phyloP scores from a whole-genome alignment of 2,113 vertebrate species.

The Gracilinanus agilis region DNA sequence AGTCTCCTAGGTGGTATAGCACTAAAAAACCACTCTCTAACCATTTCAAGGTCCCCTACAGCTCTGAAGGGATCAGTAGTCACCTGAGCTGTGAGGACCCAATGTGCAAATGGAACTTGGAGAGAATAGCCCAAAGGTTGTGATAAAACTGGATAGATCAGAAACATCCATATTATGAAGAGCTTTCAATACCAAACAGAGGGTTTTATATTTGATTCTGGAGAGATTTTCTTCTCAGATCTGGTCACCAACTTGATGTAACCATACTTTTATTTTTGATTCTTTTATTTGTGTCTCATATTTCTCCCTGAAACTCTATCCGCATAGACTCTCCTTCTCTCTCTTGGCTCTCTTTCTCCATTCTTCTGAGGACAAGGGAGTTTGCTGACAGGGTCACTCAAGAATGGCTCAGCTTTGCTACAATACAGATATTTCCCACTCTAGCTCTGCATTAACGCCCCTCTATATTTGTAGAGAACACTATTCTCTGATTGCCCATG shows the following conservation, averaged over 20 bases:
- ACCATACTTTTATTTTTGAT: constrained; percentile 70
- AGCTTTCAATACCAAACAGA: not conserved
- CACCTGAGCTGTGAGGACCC: not conserved
- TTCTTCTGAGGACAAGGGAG: constrained; percentile 1
- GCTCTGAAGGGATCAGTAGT: not conserved
- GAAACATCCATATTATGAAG: not conserved
- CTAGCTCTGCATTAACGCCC: constrained; percentile 37
- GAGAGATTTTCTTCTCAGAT: constrained; percentile 56
- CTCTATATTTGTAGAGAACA: constrained; percentile 72
- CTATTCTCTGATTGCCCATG: constrained; percentile 67
- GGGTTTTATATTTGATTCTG: not conserved
- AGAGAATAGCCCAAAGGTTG: not conserved
- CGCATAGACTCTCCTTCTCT: not conserved
- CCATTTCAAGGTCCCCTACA: not conserved
- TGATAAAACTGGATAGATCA: not conserved
- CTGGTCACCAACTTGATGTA: constrained; percentile 61
- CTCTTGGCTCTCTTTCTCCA: too few relatives aligned
- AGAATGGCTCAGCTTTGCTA: constrained; percentile 54
- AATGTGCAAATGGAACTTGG: not conserved
- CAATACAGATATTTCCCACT: constrained; percentile 21
- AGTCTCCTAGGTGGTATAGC: not conserved
- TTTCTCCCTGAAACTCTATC: constrained; percentile 41
- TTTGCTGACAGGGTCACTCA: constrained; percentile 16
- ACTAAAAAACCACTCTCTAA: not conserved
- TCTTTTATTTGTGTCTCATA: constrained; percentile 61